phyloP scores from a whole-genome alignment of 2,113 vertebrate genomes.

The Cochlearius cochlearius region DNA sequence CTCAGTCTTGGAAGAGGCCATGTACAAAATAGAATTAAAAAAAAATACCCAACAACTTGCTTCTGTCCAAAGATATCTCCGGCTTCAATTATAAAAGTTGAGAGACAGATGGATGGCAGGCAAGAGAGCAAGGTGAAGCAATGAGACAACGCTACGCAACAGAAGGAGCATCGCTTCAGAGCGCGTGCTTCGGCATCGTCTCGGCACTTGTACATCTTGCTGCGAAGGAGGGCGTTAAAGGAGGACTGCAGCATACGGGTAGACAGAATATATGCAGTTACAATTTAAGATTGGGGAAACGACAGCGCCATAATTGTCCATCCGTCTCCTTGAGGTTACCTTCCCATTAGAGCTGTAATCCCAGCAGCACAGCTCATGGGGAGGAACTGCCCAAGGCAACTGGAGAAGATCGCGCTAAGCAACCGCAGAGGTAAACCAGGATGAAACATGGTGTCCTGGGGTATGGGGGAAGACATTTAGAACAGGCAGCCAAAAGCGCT shows the following conservation, averaged over 20 bases:
- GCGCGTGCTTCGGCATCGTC: not conserved
- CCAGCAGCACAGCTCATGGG: not conserved
- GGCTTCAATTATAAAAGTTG: not conserved
- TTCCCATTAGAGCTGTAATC: not conserved
- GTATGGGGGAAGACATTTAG: too few relatives aligned
- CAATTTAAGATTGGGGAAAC: not conserved
- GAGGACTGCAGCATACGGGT: rapidly evolving
- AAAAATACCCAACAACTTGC: too few relatives aligned
- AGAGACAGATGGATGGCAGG: rapidly evolving
- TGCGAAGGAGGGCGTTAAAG: too few relatives aligned
- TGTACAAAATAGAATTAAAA: not conserved
- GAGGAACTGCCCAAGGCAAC: not conserved
- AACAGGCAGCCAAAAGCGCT: not conserved
- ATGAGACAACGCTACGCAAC: rapidly evolving
- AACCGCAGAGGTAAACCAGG: not conserved
- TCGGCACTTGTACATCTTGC: rapidly evolving
- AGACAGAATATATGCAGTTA: too few relatives aligned
- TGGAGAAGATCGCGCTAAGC: too few relatives aligned
- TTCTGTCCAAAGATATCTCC: not conserved
- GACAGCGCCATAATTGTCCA: not conserved
- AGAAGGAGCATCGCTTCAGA: rapidly evolving
- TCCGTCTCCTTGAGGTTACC: not conserved
- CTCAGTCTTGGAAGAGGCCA: not conserved
- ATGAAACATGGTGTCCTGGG: rapidly evolving
- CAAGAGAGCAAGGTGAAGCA: not conserved